These are phyloP conservation scores for Tetrax tetrax DNA, from an alignment of 2,113 vertebrate genomes.

Conservation along the genomic window DNA sequence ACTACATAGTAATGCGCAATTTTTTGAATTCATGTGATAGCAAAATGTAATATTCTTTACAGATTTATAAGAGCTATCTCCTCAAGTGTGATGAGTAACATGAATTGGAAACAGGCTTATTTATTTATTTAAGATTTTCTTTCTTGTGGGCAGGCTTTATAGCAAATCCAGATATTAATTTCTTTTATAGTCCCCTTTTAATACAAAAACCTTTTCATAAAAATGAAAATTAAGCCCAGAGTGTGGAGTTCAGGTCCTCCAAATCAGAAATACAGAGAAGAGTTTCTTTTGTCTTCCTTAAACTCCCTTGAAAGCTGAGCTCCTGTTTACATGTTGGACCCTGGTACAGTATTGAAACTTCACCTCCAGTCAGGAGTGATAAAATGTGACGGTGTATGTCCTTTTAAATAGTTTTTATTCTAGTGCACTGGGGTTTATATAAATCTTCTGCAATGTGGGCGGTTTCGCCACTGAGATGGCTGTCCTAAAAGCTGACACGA, in stretches of 20 bases:
- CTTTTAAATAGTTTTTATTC: background rate
- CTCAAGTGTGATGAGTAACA: background rate
- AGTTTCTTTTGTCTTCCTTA: background rate
- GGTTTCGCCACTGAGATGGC: background rate
- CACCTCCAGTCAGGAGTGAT: background rate
- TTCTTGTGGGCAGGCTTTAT: background rate
- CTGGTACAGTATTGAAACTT: background rate
- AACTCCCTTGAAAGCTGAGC: background rate
- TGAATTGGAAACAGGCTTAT: background rate
- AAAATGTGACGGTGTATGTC: rapidly evolving
- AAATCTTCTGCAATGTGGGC: background rate
- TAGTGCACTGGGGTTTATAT: background rate
- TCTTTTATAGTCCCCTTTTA: background rate
- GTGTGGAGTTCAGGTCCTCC: background rate
- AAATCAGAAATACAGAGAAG: background rate
- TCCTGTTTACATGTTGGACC: background rate
- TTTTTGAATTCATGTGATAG: background rate
- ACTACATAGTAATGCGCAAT: background rate
- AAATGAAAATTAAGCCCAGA: background rate
- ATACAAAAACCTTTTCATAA: background rate
- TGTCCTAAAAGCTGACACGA: background rate
- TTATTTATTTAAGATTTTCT: background rate
- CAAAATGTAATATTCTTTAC: background rate
- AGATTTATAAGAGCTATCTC: background rate
- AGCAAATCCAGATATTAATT: background rate